Evolutionary conservation across 2,113 vertebrate genomes (phyloP).

Genomic region (Silurus glanis): DNA sequence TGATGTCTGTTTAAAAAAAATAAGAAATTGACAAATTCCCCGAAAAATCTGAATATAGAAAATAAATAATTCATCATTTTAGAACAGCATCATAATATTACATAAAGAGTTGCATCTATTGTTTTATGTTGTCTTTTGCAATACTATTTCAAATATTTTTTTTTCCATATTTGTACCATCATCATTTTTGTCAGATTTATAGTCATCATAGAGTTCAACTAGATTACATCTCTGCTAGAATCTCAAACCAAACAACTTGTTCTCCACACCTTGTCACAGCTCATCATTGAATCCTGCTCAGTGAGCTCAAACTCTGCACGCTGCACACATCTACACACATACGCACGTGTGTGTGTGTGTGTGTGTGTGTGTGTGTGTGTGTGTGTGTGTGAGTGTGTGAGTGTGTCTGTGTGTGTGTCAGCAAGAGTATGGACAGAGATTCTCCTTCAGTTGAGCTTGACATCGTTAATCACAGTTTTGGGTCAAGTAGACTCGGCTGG

Average conservation of each 20-base stretch:
- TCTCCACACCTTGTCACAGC: neutral
- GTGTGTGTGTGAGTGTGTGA: slow-evolving; percentile 32
- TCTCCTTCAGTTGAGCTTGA: slow-evolving; percentile 16
- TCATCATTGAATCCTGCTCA: neutral
- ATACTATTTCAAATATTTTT: neutral
- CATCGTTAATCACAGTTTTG: slow-evolving; percentile 26
- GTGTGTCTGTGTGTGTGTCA: neutral
- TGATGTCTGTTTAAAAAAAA: neutral
- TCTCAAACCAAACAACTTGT: neutral
- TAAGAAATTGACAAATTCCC: neutral
- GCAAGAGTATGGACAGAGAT: slow-evolving; percentile 18
- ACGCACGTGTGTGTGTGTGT: slow-evolving; percentile 19
- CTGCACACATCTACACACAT: neutral
- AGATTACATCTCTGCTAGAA: neutral
- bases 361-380: slow-evolving; percentile 28
- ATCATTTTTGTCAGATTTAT: neutral
- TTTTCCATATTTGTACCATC: neutral
- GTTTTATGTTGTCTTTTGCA: neutral
- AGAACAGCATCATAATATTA: neutral
- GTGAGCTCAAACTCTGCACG: neutral
- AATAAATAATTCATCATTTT: neutral
- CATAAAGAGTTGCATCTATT: neutral
- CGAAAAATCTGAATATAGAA: neutral
- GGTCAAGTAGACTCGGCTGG: slow-evolving; percentile 44
- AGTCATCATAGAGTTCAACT: neutral